A percentile compares a stretch with the other conserved stretches of the same genome.
Evolutionary conservation across 2,888 invertebrate genomes (phyloP).

Genomic region (Drosophila lutescens): DNA sequence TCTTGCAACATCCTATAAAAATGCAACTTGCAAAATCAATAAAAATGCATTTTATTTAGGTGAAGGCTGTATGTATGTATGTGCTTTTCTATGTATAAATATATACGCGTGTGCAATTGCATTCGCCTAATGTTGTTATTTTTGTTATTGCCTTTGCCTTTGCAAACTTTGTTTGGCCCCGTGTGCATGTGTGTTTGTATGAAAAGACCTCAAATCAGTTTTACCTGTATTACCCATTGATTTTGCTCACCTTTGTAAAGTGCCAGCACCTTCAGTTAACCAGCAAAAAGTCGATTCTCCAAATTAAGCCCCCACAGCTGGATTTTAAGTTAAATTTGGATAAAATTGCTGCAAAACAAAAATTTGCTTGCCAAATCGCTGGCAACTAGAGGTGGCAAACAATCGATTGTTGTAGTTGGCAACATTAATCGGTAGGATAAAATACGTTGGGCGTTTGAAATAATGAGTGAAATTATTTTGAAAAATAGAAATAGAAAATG

Average conservation of each 20-base stretch:
- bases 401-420: slow-evolving; percentile 3
- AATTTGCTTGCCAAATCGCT: slow-evolving; percentile 29
- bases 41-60: slow-evolving; percentile 60
- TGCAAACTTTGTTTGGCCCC: slow-evolving; percentile 20
- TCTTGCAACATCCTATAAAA: slow-evolving; percentile 13
- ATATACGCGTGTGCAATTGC: slow-evolving; percentile 14
- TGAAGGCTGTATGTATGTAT: slow-evolving; percentile 55
- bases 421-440: slow-evolving; percentile 1
- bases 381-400: slow-evolving; percentile 23
- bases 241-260: slow-evolving; percentile 19
- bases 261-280: slow-evolving; percentile 1
- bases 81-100: background rate
- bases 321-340: slow-evolving; percentile 22
- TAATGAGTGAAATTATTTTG: background rate
- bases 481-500: too few relatives aligned
- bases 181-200: slow-evolving; percentile 15
- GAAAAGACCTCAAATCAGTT: background rate
- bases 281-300: background rate
- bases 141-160: slow-evolving; percentile 7
- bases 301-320: slow-evolving; percentile 11
- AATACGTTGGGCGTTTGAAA: background rate
- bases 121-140: slow-evolving; percentile 17
- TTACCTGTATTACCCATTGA: background rate
- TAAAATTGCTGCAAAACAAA: slow-evolving; percentile 21
- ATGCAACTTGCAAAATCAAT: slow-evolving; percentile 45